These are phyloP conservation scores for Paralvinella palmiformis DNA, from an alignment of 1,140 invertebrate genomes.

Conservation along the genomic window DNA sequence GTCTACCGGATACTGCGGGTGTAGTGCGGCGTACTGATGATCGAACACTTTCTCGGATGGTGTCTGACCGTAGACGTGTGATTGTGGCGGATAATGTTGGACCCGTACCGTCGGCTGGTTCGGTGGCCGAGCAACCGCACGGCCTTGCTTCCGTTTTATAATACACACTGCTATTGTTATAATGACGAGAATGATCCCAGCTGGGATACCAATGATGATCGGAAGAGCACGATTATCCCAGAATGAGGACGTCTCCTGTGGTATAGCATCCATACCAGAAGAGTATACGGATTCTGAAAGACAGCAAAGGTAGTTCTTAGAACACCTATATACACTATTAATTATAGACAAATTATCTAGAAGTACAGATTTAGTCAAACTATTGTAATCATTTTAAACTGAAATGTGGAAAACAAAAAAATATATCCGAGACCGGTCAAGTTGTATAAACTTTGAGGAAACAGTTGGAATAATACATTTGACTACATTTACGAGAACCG, in stretches of 20 bases:
- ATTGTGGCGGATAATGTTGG: not conserved
- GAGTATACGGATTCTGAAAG: not conserved
- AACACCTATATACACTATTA: not conserved
- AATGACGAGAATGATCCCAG: conserved; percentile 2
- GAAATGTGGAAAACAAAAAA: not conserved
- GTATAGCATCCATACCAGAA: not conserved
- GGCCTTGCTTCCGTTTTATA: not conserved
- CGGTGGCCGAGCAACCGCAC: not conserved
- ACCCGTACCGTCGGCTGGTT: not conserved
- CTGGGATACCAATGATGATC: conserved; percentile 9
- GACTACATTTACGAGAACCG: too few species aligned
- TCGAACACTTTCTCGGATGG: not conserved
- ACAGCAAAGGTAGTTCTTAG: not conserved
- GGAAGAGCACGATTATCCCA: not conserved
- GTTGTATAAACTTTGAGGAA: too few species aligned
- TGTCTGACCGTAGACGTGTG: not conserved
- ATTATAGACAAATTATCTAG: not conserved
- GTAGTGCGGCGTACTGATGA: not conserved
- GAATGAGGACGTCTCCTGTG: not conserved
- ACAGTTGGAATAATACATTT: too few species aligned
- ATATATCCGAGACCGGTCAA: too few species aligned
- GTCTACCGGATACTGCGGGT: not conserved
- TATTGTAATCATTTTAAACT: not conserved
- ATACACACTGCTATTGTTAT: not conserved
- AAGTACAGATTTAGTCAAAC: not conserved